Evolutionary conservation across 2,797 vertebrate genomes (phyloP).

Genomic region (Phalloptychus januarius): DNA sequence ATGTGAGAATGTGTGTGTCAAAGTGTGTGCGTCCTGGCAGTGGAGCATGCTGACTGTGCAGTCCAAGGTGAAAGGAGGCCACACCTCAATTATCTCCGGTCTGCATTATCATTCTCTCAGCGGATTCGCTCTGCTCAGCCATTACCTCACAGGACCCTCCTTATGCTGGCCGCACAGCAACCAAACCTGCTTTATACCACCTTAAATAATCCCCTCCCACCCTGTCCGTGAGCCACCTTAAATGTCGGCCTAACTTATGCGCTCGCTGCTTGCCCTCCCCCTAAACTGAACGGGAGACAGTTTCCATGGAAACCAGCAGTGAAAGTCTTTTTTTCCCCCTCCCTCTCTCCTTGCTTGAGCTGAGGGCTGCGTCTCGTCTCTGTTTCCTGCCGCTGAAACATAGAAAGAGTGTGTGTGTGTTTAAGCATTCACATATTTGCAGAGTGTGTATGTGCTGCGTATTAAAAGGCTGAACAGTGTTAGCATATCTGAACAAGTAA

Average conservation of each 20-base stretch:
- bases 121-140: conserved; percentile 17
- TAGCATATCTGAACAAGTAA: conserved; percentile 27
- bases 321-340: conserved; percentile 68
- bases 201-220: conserved; percentile 72
- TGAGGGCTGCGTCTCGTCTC: conserved; percentile 75
- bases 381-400: conserved; percentile 65
- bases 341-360: conserved; percentile 46
- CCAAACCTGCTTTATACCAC: conserved; percentile 59
- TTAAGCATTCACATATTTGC: conserved; percentile 50
- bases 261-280: conserved; percentile 66
- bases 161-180: conserved; percentile 29
- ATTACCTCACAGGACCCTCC: conserved; percentile 56
- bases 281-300: conserved; percentile 73
- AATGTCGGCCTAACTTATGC: conserved; percentile 67
- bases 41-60: conserved; percentile 60
- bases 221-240: conserved; percentile 67
- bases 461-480: conserved; percentile 29
- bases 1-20: conserved; percentile 27
- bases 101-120: conserved; percentile 42
- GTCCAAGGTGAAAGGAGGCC: conserved; percentile 58
- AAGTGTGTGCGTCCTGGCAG: conserved; percentile 31
- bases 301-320: conserved; percentile 85
- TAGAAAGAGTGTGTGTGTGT: conserved; percentile 32
- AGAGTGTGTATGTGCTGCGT: conserved; percentile 7
- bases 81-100: conserved; percentile 44